Evolutionary conservation across 2,888 invertebrate genomes (phyloP).

Genomic region (Tiphia femorata): DNA sequence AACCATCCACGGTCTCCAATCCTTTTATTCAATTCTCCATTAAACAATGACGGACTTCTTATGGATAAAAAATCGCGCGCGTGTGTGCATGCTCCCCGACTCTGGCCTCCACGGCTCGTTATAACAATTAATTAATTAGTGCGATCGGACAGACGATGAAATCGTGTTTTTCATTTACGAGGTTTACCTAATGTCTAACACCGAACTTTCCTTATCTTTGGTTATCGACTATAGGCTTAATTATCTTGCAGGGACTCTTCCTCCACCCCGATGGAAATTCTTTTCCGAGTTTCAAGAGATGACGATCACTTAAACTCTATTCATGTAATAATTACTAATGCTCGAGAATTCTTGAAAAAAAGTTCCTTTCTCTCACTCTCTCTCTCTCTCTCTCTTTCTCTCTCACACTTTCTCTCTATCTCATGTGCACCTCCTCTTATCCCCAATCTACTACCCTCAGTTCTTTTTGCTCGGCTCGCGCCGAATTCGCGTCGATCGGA

Average conservation of each 20-base stretch:
- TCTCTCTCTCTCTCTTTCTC: neutral
- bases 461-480: no score
- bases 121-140: slow-evolving; percentile 30
- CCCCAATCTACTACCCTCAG: no score
- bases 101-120: slow-evolving; percentile 12
- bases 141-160: slow-evolving; percentile 37
- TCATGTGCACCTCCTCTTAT: no score
- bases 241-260: slow-evolving; percentile 14
- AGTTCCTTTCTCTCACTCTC: neutral
- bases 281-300: neutral
- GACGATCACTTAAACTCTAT: slow-evolving; percentile 10
- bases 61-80: no score
- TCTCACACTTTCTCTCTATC: no score
- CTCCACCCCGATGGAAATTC: slow-evolving; percentile 20
- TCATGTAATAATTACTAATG: slow-evolving; percentile 12
- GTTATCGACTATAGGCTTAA: slow-evolving; percentile 46
- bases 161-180: slow-evolving; percentile 37
- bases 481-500: no score
- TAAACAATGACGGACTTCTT: no score
- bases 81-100: slow-evolving; percentile 6
- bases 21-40: no score
- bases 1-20: no score
- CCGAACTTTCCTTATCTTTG: slow-evolving; percentile 54
- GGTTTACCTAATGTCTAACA: slow-evolving; percentile 47
- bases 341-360: slow-evolving; percentile 30